A percentile compares a stretch with the other conserved stretches of the same genome.
Conservation (phyloP, 2,797 vertebrate genomes). For the Microchirus variegatus region DNA sequence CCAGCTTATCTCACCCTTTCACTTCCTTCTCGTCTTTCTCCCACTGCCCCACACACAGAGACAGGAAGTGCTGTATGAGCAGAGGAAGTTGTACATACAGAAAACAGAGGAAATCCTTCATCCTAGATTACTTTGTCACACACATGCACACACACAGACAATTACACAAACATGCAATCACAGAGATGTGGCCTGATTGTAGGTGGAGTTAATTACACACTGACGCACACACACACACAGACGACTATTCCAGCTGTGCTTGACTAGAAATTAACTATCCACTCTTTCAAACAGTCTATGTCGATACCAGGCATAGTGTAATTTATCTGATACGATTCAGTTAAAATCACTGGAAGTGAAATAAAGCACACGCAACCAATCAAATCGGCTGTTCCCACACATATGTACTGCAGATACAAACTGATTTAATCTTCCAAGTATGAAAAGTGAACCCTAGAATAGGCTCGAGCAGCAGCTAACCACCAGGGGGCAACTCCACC, state of each 20-base stretch:
- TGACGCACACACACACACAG: conserved; percentile 6
- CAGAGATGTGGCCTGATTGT: conserved; percentile 27
- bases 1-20: conserved; percentile 44
- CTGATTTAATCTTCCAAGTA: too few species aligned
- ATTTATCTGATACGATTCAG: conserved; percentile 30
- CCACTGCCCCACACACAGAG: conserved; percentile 34
- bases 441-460: too few species aligned
- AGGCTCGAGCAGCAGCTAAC: too few species aligned
- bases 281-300: conserved; percentile 6
- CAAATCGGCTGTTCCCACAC: background rate
- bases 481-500: too few species aligned
- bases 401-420: background rate
- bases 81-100: conserved; percentile 54
- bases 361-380: background rate
- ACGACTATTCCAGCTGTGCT: too few species aligned
- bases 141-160: conserved; percentile 11
- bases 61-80: conserved; percentile 62
- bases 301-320: conserved; percentile 17
- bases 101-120: conserved; percentile 60
- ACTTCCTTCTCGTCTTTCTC: conserved; percentile 25
- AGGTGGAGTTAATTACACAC: conserved; percentile 30
- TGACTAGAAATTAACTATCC: too few species aligned
- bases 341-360: conserved; percentile 23
- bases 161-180: conserved; percentile 34
- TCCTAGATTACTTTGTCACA: conserved; percentile 50